Percentiles rank a stretch among this genome's conserved stretches.
These are phyloP conservation scores for Verasper variegatus DNA, from an alignment of 2,113 vertebrate genomes.

Conservation along the genomic window DNA sequence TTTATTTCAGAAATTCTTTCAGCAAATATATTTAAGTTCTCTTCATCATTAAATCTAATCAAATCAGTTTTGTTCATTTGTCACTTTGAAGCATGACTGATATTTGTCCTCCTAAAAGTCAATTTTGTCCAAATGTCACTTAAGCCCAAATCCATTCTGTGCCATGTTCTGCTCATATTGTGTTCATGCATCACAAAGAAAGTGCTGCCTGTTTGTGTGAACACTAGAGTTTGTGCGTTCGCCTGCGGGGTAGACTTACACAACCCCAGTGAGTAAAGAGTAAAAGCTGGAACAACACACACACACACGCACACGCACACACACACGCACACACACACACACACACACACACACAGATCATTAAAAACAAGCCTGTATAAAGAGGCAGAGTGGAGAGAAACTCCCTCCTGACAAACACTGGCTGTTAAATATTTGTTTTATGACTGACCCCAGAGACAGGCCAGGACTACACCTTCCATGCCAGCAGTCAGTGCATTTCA, in stretches of 20 bases:
- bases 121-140: background rate
- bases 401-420: constrained; percentile 63
- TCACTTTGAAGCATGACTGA: background rate
- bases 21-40: background rate
- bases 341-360: background rate
- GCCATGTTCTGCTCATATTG: background rate
- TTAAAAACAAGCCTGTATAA: constrained; percentile 46
- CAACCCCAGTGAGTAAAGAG: constrained; percentile 8
- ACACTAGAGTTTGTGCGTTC: background rate
- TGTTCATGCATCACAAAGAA: background rate
- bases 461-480: constrained; percentile 36
- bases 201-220: constrained; percentile 1
- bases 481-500: constrained; percentile 26
- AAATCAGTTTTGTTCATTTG: background rate
- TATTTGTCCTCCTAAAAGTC: constrained; percentile 1
- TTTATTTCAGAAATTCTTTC: background rate
- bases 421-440: constrained; percentile 69
- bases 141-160: constrained; percentile 1
- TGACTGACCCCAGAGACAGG: constrained; percentile 28
- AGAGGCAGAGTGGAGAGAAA: constrained; percentile 46
- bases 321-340: no score
- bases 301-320: constrained; percentile 36
- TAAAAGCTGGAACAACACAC: constrained; percentile 49
- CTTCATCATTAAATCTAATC: background rate
- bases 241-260: background rate